Evolutionary conservation across 2,797 vertebrate species (phyloP).

Genomic region (Picus viridis): DNA sequence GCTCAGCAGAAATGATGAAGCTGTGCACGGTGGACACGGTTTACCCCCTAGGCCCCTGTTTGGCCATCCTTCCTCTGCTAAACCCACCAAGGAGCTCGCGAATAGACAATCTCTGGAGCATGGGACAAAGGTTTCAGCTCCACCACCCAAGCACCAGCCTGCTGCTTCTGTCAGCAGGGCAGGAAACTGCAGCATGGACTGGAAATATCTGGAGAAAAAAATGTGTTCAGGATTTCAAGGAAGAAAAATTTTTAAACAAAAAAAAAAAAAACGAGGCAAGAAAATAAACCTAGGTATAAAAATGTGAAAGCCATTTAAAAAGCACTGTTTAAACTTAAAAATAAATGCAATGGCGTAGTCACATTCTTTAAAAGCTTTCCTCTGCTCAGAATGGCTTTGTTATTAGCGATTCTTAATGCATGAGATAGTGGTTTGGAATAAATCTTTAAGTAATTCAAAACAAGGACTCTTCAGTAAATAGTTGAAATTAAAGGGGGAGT

Average conservation of each 20-base stretch:
- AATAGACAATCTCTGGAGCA: not conserved
- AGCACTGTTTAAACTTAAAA: constrained; percentile 57
- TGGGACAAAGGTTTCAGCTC: not conserved
- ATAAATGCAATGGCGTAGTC: constrained; percentile 64
- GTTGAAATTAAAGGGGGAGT: constrained; percentile 87
- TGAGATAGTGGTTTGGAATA: constrained; percentile 81
- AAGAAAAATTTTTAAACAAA: not conserved
- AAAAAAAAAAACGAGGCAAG: not conserved
- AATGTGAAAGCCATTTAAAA: constrained; percentile 66
- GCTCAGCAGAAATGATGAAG: not conserved
- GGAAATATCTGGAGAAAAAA: not conserved
- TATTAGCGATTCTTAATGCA: constrained; percentile 81
- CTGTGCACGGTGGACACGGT: not conserved
- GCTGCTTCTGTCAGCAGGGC: not conserved
- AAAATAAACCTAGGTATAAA: constrained; percentile 54
- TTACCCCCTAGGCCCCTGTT: not conserved
- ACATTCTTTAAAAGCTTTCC: constrained; percentile 76
- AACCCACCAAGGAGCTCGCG: not conserved
- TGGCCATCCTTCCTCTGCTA: not conserved
- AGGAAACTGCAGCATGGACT: not conserved
- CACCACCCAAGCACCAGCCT: not conserved
- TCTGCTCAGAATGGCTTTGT: constrained; percentile 71
- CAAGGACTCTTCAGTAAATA: constrained; percentile 87
- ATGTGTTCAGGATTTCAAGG: not conserved
- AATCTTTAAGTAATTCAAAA: constrained; percentile 86